These are phyloP conservation scores for Xenopus tropicalis DNA, from an alignment of 2,113 vertebrate species.

Conservation along the genomic window DNA sequence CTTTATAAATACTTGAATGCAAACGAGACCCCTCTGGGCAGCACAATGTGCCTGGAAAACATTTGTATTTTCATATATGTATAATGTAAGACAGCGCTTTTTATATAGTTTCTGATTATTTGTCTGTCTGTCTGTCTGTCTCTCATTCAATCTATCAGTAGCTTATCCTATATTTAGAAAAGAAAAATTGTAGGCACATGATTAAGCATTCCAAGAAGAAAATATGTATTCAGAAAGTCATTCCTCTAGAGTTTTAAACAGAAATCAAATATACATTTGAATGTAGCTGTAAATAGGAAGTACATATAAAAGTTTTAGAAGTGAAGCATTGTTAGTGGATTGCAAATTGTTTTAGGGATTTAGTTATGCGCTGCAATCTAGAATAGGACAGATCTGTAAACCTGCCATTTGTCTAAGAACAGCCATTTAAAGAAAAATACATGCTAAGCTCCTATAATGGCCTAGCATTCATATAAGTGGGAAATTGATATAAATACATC, in stretches of 20 bases:
- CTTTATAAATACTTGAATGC: slow-evolving; percentile 55
- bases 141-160: too few species aligned
- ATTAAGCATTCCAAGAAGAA: neutral
- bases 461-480: too few species aligned
- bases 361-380: neutral
- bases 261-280: neutral
- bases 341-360: neutral
- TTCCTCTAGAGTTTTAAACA: neutral
- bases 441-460: too few species aligned
- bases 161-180: too few species aligned
- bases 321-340: neutral
- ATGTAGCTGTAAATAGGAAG: neutral
- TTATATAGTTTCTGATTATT: too few species aligned
- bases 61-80: slow-evolving; percentile 19
- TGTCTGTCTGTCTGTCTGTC: too few species aligned
- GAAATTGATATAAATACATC: too few species aligned
- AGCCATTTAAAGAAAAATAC: too few species aligned
- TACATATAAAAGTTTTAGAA: neutral
- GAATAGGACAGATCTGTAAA: neutral
- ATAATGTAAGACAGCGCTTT: neutral
- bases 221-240: neutral
- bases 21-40: slow-evolving; percentile 21
- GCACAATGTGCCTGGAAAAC: slow-evolving; percentile 51
- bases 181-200: neutral
- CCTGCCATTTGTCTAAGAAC: too few species aligned